These are phyloP conservation scores for Euzetes globulus DNA, from an alignment of 2,888 invertebrate species.

Conservation along the genomic window DNA sequence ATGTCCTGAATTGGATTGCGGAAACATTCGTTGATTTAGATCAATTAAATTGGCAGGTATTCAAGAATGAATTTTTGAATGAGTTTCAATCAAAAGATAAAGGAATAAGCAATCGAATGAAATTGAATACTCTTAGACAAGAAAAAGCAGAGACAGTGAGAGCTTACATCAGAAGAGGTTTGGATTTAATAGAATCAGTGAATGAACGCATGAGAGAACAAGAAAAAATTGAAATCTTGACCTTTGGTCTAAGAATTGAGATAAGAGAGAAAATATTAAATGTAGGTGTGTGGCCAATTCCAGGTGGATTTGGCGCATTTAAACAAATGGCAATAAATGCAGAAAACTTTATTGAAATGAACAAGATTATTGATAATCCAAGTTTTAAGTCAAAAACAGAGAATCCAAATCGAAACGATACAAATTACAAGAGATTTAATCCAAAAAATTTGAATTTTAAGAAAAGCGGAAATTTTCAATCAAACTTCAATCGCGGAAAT, in stretches of 20 bases:
- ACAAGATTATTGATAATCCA: neutral
- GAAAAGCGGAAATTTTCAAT: neutral
- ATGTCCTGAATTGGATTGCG: neutral
- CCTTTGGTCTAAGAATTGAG: neutral
- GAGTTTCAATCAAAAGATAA: neutral
- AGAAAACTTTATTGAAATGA: neutral
- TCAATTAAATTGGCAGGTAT: neutral
- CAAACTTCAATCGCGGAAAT: too few species aligned
- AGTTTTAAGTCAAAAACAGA: neutral
- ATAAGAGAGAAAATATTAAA: neutral
- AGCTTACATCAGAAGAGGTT: neutral
- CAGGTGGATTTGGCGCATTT: neutral
- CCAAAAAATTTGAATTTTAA: neutral
- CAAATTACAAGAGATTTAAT: neutral
- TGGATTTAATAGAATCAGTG: neutral
- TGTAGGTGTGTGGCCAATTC: neutral
- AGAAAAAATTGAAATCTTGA: neutral
- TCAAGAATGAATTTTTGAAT: neutral
- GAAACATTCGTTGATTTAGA: neutral
- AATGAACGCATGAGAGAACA: neutral
- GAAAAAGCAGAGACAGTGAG: neutral
- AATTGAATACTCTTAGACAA: neutral
- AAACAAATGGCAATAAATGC: neutral
- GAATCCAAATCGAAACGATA: neutral
- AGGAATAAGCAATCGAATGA: neutral